Evolutionary conservation across 2,113 vertebrate species (phyloP), one percentile per base, ranked within the genome.

Genomic region (Collichthys lucidus): DNA sequence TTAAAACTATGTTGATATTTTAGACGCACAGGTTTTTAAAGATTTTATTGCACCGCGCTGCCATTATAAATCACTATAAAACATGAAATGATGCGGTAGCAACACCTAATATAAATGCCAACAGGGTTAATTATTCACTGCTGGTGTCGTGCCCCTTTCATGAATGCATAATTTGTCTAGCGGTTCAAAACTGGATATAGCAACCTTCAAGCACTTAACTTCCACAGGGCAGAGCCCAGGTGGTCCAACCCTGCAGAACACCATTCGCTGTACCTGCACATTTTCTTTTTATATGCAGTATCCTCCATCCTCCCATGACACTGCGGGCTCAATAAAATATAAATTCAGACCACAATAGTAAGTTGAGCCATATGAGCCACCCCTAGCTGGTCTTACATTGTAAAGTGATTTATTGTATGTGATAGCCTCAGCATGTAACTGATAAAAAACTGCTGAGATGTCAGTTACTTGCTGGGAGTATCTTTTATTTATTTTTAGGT

Each of bases 391-490:
- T 72, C 11, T 59, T 11, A 64, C 15, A 61, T 52, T 56, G 11
- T 67, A 35, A 73, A 73, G 8, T 4, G 35, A 73, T 77, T 79
- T 59, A 73, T 71, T 82, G 76, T 44, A 61, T 57, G 29, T 40
- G 46, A 61, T 15, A 40, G 71, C 35, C 17, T 71, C 14, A 0
- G 64, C 35, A 64, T 31, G 63, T 57, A 24, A 55, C 55, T 63
- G 55, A 64, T 56, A 50, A n/a, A n/a, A 69, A 71, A 71, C 49
- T 22, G 35, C 53, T 63, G n/a, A 22, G 29, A 55, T 26, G 47
- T 24, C 65, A 62, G 66, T 84, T 76, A 77, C 79, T 26, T 60
- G 8, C 42, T 26, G 19, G 20, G 57, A 12, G 35, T 56, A 65
- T 65, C 70, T 71, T 7, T 61, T 31, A 5, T 31, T 31, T 40